Percentiles rank a stretch among this genome's conserved stretches.
phyloP scores from a whole-genome alignment of 2,797 vertebrate genomes.

The Hyperoplus lanceolatus region DNA sequence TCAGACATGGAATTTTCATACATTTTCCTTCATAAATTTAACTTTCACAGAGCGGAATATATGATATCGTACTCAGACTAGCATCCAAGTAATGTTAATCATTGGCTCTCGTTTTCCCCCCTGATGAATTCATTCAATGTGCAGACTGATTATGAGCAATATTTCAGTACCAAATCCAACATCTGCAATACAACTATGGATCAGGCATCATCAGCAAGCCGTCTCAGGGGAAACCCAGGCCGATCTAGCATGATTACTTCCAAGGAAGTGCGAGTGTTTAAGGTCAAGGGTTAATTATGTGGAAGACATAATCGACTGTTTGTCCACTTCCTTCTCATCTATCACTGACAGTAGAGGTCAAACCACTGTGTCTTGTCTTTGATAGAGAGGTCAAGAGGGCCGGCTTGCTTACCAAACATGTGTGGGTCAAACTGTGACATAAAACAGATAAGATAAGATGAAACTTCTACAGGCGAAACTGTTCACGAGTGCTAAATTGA shows the following conservation, averaged over 20 bases:
- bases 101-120: background rate
- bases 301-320: constrained; percentile 57
- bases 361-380: background rate
- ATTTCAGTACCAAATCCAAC: constrained; percentile 44
- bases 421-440: constrained; percentile 8
- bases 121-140: constrained; percentile 25
- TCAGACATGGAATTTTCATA: constrained; percentile 23
- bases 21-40: constrained; percentile 31
- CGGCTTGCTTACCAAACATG: constrained; percentile 31
- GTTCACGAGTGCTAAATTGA: constrained; percentile 26
- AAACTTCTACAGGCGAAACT: constrained; percentile 10
- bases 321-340: constrained; percentile 44
- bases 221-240: constrained; percentile 29
- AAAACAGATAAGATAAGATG: constrained; percentile 25
- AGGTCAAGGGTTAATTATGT: constrained; percentile 69
- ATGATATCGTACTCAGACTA: constrained; percentile 12
- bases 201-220: constrained; percentile 28
- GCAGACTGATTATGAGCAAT: background rate
- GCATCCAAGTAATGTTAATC: constrained; percentile 11
- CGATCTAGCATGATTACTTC: constrained; percentile 50
- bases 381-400: constrained; percentile 43
- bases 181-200: constrained; percentile 29
- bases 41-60: constrained; percentile 24
- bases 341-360: constrained; percentile 42
- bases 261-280: constrained; percentile 32